Percentiles rank a stretch among this genome's conserved stretches.
phyloP scores from a whole-genome alignment of 2,113 vertebrate species.

The Motacilla tschutschensis region DNA sequence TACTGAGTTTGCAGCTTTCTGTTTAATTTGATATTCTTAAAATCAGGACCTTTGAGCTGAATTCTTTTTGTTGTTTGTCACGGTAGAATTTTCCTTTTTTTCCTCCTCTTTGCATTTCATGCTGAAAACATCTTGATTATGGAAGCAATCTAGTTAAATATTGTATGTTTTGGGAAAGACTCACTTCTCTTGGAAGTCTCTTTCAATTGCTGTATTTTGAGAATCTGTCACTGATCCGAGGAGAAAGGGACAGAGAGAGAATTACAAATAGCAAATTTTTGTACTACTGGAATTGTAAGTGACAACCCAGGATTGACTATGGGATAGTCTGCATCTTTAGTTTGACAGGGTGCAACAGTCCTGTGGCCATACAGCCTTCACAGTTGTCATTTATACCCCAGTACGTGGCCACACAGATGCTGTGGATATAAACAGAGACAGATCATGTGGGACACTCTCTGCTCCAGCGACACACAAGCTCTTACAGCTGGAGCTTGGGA shows the following conservation, averaged over 20 bases:
- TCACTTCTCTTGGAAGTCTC: slow-evolving; percentile 20
- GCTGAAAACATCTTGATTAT: background rate
- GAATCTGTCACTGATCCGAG: slow-evolving; percentile 14
- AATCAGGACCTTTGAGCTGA: background rate
- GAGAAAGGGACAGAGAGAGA: slow-evolving; percentile 30
- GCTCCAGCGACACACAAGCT: background rate
- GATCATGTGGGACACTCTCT: background rate
- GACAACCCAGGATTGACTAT: slow-evolving; percentile 16
- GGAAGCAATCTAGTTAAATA: slow-evolving; percentile 18
- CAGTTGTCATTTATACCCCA: slow-evolving; percentile 17
- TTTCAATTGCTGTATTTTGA: slow-evolving; percentile 1
- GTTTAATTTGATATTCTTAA: background rate
- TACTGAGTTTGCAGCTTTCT: background rate
- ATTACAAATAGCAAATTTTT: background rate
- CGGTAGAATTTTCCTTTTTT: background rate
- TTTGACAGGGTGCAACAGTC: slow-evolving; percentile 39
- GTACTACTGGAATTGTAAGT: background rate
- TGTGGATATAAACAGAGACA: slow-evolving; percentile 16
- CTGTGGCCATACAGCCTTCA: slow-evolving; percentile 17
- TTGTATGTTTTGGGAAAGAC: slow-evolving; percentile 18
- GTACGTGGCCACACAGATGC: background rate
- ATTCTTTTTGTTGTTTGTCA: background rate
- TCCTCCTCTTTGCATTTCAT: background rate
- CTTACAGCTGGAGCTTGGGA: background rate
- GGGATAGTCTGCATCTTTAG: background rate